Conservation (phyloP, 2,888 invertebrate species). For the Thera britannica region DNA sequence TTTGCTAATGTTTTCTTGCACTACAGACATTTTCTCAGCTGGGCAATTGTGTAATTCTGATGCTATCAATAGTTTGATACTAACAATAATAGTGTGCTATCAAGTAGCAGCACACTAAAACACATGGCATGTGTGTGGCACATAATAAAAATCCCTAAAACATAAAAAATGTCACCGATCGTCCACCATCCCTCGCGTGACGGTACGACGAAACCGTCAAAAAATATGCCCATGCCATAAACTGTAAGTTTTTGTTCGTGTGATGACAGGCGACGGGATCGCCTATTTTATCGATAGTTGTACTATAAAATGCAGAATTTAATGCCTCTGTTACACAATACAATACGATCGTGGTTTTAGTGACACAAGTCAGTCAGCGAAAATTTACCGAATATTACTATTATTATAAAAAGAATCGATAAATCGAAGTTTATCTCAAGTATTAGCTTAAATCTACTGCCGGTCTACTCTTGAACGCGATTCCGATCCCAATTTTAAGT, state of each 20-base stretch:
- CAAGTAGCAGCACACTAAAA: background rate
- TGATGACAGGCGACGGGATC: conserved; percentile 14
- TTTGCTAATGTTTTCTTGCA: no score
- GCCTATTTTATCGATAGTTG: conserved; percentile 5
- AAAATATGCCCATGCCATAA: conserved; percentile 5
- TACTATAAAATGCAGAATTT: conserved; percentile 14
- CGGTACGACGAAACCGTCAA: background rate
- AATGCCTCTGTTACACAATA: background rate
- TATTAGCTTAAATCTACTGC: no score
- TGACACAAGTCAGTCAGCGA: no score
- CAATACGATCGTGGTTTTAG: background rate
- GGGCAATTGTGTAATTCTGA: no score
- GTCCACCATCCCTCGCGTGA: background rate
- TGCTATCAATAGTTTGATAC: no score
- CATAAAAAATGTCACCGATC: conserved; percentile 8
- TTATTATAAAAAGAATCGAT: no score
- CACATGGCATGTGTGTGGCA: background rate
- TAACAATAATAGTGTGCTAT: background rate
- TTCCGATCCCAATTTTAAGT: no score
- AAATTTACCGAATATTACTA: no score
- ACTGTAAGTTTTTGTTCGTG: conserved; percentile 11
- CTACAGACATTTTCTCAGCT: no score
- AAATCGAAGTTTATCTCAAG: no score
- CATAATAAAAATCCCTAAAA: conserved; percentile 8
- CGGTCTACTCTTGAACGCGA: no score